phyloP scores from a whole-genome alignment of 2,113 vertebrate species.

The Dendropsophus ebraccatus region DNA sequence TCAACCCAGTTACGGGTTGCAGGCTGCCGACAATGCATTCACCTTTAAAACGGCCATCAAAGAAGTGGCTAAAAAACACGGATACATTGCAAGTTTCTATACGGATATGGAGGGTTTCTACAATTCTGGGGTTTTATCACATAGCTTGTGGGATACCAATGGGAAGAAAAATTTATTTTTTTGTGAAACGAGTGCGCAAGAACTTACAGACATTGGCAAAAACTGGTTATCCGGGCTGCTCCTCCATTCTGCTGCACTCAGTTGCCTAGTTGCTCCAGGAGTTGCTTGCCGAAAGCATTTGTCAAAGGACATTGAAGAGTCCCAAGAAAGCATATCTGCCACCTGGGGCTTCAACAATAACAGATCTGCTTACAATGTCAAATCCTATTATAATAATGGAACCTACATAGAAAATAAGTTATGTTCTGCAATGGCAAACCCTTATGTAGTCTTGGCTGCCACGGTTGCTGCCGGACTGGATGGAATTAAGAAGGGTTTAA shows the following conservation, averaged over 20 bases:
- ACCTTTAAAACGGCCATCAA: conserved; percentile 92
- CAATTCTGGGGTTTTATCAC: conserved; percentile 84
- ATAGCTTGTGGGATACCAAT: conserved; percentile 86
- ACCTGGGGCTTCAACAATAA: conserved; percentile 89
- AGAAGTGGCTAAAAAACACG: conserved; percentile 89
- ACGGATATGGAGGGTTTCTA: conserved; percentile 82
- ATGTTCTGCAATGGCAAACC: conserved; percentile 89
- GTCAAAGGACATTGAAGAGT: conserved; percentile 78
- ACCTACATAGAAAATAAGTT: conserved; percentile 86
- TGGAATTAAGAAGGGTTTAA: conserved; percentile 78
- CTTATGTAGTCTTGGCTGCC: conserved; percentile 88
- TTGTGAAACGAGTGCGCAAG: conserved; percentile 63
- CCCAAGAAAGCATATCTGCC: conserved; percentile 75
- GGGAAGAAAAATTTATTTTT: conserved; percentile 83
- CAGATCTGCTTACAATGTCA: conserved; percentile 87
- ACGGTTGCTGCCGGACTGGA: conserved; percentile 90
- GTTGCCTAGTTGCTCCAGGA: conserved; percentile 88
- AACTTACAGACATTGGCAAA: conserved; percentile 79
- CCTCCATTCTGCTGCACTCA: conserved; percentile 86
- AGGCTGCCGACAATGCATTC: conserved; percentile 87
- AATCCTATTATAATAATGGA: conserved; percentile 82
- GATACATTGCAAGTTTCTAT: conserved; percentile 89
- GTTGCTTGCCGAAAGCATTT: conserved; percentile 81
- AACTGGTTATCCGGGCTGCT: conserved; percentile 88
- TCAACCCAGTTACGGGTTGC: conserved; percentile 85